phyloP scores from a whole-genome alignment of 2,888 invertebrate genomes.

The Noctua fimbriata region DNA sequence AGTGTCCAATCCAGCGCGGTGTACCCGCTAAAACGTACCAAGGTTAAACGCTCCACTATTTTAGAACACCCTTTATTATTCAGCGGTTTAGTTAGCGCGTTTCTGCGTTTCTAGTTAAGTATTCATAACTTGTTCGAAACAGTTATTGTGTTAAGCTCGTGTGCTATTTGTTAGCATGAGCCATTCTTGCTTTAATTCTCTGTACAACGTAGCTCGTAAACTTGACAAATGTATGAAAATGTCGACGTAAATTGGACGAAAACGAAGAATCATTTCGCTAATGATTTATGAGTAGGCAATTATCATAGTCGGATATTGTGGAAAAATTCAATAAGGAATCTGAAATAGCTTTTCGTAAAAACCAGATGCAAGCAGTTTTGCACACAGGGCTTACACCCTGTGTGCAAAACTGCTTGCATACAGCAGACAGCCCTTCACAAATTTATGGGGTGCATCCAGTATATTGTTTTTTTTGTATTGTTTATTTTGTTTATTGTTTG shows the following conservation, averaged over 20 bases:
- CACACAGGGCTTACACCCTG: too few species aligned
- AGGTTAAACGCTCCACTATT: conserved; percentile 57
- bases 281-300: conserved; percentile 10
- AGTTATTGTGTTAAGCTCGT: conserved; percentile 40
- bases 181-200: conserved; percentile 9
- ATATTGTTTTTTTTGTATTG: too few species aligned
- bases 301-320: conserved; percentile 15
- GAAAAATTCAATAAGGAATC: conserved; percentile 16
- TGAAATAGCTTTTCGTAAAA: background rate
- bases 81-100: conserved; percentile 37
- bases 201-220: conserved; percentile 14
- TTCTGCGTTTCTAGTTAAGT: conserved; percentile 28
- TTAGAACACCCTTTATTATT: conserved; percentile 54
- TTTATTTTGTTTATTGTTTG: too few species aligned
- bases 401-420: too few species aligned
- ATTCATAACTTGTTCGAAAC: conserved; percentile 44
- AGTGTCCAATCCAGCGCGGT: conserved; percentile 42
- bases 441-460: too few species aligned
- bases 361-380: background rate
- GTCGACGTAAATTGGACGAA: background rate
- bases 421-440: too few species aligned
- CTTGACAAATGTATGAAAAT: background rate
- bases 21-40: conserved; percentile 50
- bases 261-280: conserved; percentile 19
- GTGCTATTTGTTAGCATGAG: conserved; percentile 35